These are phyloP conservation scores for Eumeta japonica DNA, from an alignment of 1,140 invertebrate species.

Conservation along the genomic window DNA sequence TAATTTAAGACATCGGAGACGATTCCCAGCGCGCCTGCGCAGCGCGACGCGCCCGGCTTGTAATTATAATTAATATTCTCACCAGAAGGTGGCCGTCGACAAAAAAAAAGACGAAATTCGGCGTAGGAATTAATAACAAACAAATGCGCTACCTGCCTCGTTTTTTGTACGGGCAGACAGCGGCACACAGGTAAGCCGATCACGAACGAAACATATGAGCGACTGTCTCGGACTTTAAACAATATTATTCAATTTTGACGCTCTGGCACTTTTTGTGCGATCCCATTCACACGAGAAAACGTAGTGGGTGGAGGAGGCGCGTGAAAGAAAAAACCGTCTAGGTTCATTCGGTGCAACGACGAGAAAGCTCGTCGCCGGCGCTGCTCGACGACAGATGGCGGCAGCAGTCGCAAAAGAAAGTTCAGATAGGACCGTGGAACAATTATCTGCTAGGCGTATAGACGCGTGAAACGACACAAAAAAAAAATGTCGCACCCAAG, in stretches of 20 bases:
- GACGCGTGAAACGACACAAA: neutral
- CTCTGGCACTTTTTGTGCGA: conserved; percentile 43
- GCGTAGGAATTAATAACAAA: conserved; percentile 57
- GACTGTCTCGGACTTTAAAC: conserved; percentile 50
- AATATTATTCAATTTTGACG: conserved; percentile 47
- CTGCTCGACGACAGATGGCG: conserved; percentile 6
- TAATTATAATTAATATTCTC: conserved; percentile 59
- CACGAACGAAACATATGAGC: conserved; percentile 48
- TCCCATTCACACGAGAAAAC: too few relatives aligned
- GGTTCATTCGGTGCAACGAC: too few relatives aligned
- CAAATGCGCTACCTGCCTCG: conserved; percentile 55
- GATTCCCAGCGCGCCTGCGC: too few relatives aligned
- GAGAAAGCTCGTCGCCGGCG: too few relatives aligned
- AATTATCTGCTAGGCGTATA: too few relatives aligned
- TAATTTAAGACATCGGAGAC: too few relatives aligned
- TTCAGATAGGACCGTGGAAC: too few relatives aligned
- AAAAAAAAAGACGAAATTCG: conserved; percentile 43
- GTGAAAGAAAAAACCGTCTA: too few relatives aligned
- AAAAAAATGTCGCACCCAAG: conserved; percentile 1
- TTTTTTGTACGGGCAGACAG: conserved; percentile 50
- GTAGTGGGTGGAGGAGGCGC: too few relatives aligned
- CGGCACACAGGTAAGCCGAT: conserved; percentile 47
- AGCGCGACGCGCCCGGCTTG: conserved; percentile 48
- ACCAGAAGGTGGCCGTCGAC: conserved; percentile 45
- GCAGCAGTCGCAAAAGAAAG: conserved; percentile 23